phyloP scores from a whole-genome alignment of 37 sponge, comb jelly and placozoan genomes.

The Oscarella lobularis region DNA sequence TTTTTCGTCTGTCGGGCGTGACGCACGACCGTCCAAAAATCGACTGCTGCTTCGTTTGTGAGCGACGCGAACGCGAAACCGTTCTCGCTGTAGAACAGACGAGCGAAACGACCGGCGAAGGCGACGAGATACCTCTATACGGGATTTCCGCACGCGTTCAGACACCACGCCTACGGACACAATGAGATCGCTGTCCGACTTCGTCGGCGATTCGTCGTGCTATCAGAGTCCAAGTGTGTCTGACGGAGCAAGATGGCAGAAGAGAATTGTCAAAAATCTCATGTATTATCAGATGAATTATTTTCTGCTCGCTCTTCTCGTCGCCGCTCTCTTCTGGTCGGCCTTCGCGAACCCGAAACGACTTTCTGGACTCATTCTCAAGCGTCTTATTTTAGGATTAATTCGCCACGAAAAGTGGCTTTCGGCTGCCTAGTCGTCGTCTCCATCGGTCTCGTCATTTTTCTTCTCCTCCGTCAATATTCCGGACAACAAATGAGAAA shows the following conservation, averaged over 20 bases:
- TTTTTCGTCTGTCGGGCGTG: no score
- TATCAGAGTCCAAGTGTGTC: background rate
- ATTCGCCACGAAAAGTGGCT: background rate
- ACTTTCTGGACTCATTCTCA: background rate
- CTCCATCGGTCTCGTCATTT: background rate
- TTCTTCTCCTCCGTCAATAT: no score
- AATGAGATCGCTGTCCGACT: background rate
- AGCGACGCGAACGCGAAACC: no score
- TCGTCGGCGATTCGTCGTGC: background rate
- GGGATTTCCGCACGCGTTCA: no score
- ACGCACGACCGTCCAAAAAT: no score
- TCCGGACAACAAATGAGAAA: no score
- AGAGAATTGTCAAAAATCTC: background rate
- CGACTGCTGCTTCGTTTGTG: no score
- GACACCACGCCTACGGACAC: no score
- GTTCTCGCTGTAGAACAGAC: no score
- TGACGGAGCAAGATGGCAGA: background rate
- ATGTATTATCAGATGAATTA: background rate
- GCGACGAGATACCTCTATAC: no score
- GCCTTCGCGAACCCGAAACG: no score
- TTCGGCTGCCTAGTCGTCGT: background rate
- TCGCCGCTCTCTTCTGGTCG: background rate
- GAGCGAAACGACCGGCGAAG: no score
- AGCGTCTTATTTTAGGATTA: background rate
- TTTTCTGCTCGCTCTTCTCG: background rate